Conservation (phyloP, 2,888 invertebrate species). For the Diarsia mendica region DNA sequence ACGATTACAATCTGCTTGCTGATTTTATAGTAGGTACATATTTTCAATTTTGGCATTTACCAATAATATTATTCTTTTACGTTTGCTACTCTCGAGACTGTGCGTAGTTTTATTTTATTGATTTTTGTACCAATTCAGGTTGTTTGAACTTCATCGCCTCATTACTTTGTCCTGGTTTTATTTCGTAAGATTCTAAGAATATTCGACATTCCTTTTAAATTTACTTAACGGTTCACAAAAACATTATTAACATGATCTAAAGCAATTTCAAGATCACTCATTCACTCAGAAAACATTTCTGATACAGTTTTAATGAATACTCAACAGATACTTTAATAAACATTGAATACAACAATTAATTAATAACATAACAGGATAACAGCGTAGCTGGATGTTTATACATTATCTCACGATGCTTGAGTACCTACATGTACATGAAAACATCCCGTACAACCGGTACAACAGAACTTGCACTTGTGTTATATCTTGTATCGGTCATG, state of each 20-base stretch:
- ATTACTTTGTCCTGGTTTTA: slow-evolving; percentile 6
- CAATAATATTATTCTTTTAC: background rate
- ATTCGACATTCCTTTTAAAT: background rate
- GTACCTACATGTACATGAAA: slow-evolving; percentile 63
- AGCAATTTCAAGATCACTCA: slow-evolving; percentile 2
- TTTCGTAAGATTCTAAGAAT: background rate
- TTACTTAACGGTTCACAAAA: background rate
- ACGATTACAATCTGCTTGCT: slow-evolving; percentile 2
- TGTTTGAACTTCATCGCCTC: background rate
- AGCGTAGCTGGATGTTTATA: slow-evolving; percentile 68
- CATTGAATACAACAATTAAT: slow-evolving; percentile 56
- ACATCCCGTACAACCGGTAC: slow-evolving; percentile 69
- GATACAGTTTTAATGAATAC: slow-evolving; percentile 27
- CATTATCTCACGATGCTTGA: slow-evolving; percentile 66
- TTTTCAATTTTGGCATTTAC: background rate
- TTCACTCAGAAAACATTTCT: background rate
- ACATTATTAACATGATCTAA: background rate
- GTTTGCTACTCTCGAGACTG: background rate
- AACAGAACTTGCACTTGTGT: slow-evolving; percentile 27
- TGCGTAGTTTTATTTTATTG: background rate
- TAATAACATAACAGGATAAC: slow-evolving; percentile 61
- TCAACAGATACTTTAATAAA: slow-evolving; percentile 32
- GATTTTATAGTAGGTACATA: background rate
- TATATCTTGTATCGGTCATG: slow-evolving; percentile 36
- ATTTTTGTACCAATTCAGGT: background rate